phyloP scores from a whole-genome alignment of 2,797 vertebrate species.

The Pyrrhura leucotis region DNA sequence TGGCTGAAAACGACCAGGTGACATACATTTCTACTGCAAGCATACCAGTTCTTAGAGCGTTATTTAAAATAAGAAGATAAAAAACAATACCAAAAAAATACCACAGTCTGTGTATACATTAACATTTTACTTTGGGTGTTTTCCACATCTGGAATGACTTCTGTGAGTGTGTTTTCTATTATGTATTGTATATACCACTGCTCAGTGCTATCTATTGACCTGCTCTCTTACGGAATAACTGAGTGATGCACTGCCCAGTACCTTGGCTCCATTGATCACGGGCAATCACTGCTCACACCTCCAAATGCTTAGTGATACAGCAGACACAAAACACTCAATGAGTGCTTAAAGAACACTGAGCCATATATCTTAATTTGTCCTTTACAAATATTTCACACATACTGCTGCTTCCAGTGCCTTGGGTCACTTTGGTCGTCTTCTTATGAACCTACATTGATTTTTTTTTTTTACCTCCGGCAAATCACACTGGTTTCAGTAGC shows the following conservation, averaged over 20 bases:
- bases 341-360: not conserved
- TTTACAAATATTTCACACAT: constrained; percentile 41
- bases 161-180: not conserved
- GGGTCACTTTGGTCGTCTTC: constrained; percentile 57
- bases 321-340: not conserved
- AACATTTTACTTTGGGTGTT: not conserved
- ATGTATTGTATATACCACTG: not conserved
- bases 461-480: not conserved
- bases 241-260: not conserved
- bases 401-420: not conserved
- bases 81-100: rapidly evolving
- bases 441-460: constrained; percentile 58
- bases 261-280: constrained; percentile 8
- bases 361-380: constrained; percentile 61
- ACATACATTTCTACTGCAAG: constrained; percentile 1
- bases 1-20: not conserved
- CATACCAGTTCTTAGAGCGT: not conserved
- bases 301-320: not conserved
- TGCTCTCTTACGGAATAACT: not conserved
- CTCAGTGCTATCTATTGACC: not conserved
- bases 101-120: not conserved
- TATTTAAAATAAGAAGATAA: not conserved
- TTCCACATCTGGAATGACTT: not conserved
- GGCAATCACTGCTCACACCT: not conserved
- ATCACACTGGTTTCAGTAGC: constrained; percentile 26